Evolutionary conservation across 2,797 vertebrate species (phyloP), one percentile per base, ranked within the genome.

Genomic region (Karalla daura): DNA sequence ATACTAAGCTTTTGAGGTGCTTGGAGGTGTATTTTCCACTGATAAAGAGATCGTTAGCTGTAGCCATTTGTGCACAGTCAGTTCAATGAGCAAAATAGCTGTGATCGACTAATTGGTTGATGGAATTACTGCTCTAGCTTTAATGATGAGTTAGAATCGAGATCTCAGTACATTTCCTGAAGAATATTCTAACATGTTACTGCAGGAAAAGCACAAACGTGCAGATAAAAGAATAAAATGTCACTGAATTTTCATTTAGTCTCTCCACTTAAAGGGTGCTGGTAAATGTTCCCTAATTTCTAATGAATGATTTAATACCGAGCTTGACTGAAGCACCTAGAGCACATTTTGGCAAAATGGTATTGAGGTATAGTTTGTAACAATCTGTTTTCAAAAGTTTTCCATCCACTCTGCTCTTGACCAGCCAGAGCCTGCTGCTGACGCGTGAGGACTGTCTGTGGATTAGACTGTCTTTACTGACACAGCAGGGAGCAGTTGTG

Each of bases 401-500:
- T 5, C 15, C 15, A 35, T 65, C 47, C 35, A 46, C 60, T 35
- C 43, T 14, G 12, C 17, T 55, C 13, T 39, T 15, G 2, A 17
- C 5, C 10, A 27, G 28, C 21, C 28, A 18, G 2, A 40, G 27
- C 28, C 23, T 25, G 7, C 20, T 44, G 51, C 28, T 37, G 30
- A 54, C 21, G 24, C 14, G 20, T 51, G 14, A n/a, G 33, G 51
- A 44, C 8, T 13, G 8, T 43, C 17, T 50, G 35, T 64, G 58
- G 56, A 73, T 78, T 55, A 76, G 14, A 53, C 15, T 1, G 17
- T 58, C 49, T 39, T 25, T 23, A 36, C 24, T 5, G 27, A 28
- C 45, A 21, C 39, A 58, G 53, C 46, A 5, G 40, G 66, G 40
- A 40, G 28, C 51, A 72, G 20, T 47, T 47, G 56, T 44, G 55